Evolutionary conservation across 2,113 vertebrate genomes (phyloP).

Genomic region (Hippopotamus amphibius): DNA sequence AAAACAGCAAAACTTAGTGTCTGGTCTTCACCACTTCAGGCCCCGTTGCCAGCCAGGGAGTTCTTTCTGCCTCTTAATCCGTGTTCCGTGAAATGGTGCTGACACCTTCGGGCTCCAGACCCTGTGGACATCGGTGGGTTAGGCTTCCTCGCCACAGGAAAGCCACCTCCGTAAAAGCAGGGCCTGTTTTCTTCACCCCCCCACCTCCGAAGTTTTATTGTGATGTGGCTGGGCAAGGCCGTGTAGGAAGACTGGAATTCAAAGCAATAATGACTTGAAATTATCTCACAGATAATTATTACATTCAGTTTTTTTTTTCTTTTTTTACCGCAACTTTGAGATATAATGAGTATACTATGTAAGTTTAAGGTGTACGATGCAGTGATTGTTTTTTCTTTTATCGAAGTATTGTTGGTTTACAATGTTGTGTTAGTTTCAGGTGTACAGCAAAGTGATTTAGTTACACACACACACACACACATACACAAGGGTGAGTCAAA

Average conservation of each 20-base stretch:
- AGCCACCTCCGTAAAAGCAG: neutral
- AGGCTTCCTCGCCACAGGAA: no score
- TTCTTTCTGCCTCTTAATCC: neutral
- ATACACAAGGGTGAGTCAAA: neutral
- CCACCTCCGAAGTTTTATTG: neutral
- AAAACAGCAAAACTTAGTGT: neutral
- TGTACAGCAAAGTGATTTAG: neutral
- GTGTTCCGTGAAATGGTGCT: fast-evolving
- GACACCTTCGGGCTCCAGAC: fast-evolving
- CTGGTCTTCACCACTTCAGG: neutral
- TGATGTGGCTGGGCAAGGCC: neutral
- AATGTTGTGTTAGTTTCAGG: neutral
- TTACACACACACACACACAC: neutral
- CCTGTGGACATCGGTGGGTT: fast-evolving
- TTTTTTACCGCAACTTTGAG: neutral
- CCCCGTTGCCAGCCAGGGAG: neutral
- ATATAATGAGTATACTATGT: no score
- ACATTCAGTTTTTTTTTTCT: neutral
- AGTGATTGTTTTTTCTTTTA: neutral
- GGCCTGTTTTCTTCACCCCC: neutral
- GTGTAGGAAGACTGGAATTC: neutral
- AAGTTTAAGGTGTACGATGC: neutral
- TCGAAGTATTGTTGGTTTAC: neutral
- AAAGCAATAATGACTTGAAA: neutral
- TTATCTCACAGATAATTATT: neutral